Evolutionary conservation across 2,797 vertebrate species (phyloP), one percentile per base, ranked within the genome.

Genomic region (Mastacembelus armatus): DNA sequence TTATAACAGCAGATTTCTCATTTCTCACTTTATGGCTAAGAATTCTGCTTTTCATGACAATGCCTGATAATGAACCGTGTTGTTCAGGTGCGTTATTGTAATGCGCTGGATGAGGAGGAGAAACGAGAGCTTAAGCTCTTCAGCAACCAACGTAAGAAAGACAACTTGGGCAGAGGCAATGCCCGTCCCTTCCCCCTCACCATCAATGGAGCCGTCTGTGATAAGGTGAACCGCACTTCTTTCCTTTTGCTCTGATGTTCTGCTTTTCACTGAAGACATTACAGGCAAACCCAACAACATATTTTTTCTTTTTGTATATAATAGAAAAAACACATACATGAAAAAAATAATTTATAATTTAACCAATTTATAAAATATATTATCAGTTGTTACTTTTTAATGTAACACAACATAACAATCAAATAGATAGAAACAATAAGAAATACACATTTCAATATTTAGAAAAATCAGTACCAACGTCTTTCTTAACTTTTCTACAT

Each of bases 121-220:
- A 99, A 98, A 81, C 93, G 96, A 70, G 98, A 99, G 82, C 94
- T 99, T 29, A 98, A 97, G 83, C 92, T 99, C 42, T 99, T 99
- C 91, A 99, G 97, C 85, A 97, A 94, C 84, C 98, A 99, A 81
- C 92, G 98, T 68, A 99, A 99, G 85, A 95, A 97, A 40, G 98
- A 99, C 72, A 98, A 96, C 74, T 74, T 99, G 88, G 98, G 98
- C 30, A 88, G 97, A 79, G 98, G 98, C 78, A 98, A 94, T 1
- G 96, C 98, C 38, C 93, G 97, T 4, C 96, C 96, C 0, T 97
- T 99, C 70, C 98, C 98, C 0, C 94, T 96, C 65, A 98, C 95
- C 12, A 94, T 98, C 91, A 97, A 92, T 0, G 97, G 96, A 32
- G 96, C 96, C 7, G 93, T 96, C 40, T 99, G 98, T 35, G 96